Percentiles rank a stretch among this genome's conserved stretches.
phyloP scores from a whole-genome alignment of 2,888 invertebrate genomes.

The Eueremaeus valkanovi region DNA sequence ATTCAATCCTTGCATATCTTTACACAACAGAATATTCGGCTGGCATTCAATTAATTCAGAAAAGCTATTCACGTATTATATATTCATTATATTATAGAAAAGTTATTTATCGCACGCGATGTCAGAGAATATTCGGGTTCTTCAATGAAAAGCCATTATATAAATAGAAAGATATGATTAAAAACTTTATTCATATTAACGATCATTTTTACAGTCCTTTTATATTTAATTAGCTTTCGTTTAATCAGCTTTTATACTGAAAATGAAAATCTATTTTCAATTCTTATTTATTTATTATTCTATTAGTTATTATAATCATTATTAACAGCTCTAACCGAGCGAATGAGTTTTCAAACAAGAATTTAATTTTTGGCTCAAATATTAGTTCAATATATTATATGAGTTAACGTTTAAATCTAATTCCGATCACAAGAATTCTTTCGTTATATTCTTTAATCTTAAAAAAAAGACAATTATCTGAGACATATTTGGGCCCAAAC shows the following conservation, averaged over 20 bases:
- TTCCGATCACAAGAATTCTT: too few species aligned
- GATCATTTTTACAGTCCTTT: too few species aligned
- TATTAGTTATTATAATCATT: too few species aligned
- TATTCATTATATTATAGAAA: not conserved
- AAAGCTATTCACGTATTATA: not conserved
- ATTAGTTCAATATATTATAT: too few species aligned
- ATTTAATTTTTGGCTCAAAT: too few species aligned
- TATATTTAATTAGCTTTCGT: too few species aligned
- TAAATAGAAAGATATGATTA: not conserved
- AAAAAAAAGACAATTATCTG: not conserved
- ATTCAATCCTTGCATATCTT: not conserved
- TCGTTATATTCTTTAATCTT: not conserved
- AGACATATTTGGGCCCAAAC: not conserved
- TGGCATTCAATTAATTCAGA: not conserved
- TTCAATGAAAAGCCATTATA: not conserved
- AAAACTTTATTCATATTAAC: too few species aligned
- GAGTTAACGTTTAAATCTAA: not conserved
- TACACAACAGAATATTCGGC: not conserved
- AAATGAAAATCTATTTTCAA: too few species aligned
- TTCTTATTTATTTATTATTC: too few species aligned
- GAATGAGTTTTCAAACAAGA: not conserved
- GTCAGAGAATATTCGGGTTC: not conserved
- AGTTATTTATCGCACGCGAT: conserved; percentile 6
- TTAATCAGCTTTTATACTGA: too few species aligned
- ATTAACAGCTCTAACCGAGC: not conserved